Percentiles rank a stretch among this genome's conserved stretches.
Evolutionary conservation across 2,888 invertebrate genomes (phyloP).

Genomic region (Keiferia lycopersicella): DNA sequence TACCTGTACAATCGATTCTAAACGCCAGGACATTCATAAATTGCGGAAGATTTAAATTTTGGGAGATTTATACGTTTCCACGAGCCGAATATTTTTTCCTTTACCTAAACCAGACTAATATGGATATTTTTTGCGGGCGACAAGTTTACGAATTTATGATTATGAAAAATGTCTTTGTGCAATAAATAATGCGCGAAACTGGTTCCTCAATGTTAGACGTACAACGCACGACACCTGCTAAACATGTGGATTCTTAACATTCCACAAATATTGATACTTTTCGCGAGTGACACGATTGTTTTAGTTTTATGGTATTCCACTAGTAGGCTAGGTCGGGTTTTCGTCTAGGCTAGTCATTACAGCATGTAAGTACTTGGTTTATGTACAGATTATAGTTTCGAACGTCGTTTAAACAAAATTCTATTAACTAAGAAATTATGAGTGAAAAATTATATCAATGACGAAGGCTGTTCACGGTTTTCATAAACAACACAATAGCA

Average conservation of each 20-base stretch:
- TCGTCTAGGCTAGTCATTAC: no score
- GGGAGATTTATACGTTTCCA: not conserved
- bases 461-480: constrained; percentile 14
- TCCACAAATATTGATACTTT: constrained; percentile 11
- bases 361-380: no score
- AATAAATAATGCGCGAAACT: constrained; percentile 26
- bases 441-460: constrained; percentile 11
- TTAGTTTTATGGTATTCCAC: no score
- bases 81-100: no score
- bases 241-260: constrained; percentile 6
- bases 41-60: not conserved
- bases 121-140: not conserved
- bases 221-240: not conserved
- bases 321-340: no score
- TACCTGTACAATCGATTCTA: not conserved
- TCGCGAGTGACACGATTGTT: not conserved
- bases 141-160: constrained; percentile 14
- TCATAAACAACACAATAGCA: not conserved
- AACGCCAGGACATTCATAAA: not conserved
- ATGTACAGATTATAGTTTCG: not conserved
- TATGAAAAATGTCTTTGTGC: constrained; percentile 14
- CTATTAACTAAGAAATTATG: not conserved
- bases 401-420: not conserved
- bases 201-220: constrained; percentile 15
- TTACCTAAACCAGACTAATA: not conserved